These are phyloP conservation scores for Drosophila seguyi DNA, from an alignment of 1,140 invertebrate genomes.

Conservation along the genomic window DNA sequence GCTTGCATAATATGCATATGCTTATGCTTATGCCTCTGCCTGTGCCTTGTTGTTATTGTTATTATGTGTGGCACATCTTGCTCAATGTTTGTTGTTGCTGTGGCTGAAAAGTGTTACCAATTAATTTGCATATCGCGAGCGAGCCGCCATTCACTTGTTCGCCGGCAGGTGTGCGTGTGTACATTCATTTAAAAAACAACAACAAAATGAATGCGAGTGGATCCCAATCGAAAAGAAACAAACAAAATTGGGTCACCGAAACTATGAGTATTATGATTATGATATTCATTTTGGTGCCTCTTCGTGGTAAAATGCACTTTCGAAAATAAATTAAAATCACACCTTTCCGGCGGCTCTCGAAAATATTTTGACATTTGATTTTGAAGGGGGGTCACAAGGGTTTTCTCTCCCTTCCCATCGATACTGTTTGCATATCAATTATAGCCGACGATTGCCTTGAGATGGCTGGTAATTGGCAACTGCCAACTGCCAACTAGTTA, in stretches of 20 bases:
- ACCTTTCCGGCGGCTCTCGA: conserved; percentile 29
- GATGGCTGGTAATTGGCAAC: conserved; percentile 42
- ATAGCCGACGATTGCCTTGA: conserved; percentile 55
- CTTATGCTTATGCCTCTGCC: conserved; percentile 37
- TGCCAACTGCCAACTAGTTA: conserved; percentile 15
- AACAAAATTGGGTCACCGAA: conserved; percentile 68
- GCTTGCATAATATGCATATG: conserved; percentile 59
- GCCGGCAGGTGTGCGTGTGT: conserved; percentile 34
- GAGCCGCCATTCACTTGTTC: conserved; percentile 67
- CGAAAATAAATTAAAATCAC: conserved; percentile 44
- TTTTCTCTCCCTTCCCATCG: conserved; percentile 3
- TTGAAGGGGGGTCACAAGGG: conserved; percentile 12
- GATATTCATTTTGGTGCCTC: conserved; percentile 25
- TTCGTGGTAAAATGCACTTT: conserved; percentile 42
- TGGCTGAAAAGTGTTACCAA: conserved; percentile 73
- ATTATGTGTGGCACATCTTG: conserved; percentile 47
- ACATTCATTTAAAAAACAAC: not conserved
- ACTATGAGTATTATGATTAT: conserved; percentile 58
- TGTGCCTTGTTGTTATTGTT: conserved; percentile 51
- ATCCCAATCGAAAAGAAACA: conserved; percentile 22
- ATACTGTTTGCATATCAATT: conserved; percentile 59
- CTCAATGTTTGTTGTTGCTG: conserved; percentile 51
- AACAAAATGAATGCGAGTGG: conserved; percentile 16
- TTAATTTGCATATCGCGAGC: conserved; percentile 79
- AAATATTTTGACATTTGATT: conserved; percentile 49